Evolutionary conservation across 2,797 vertebrate genomes (phyloP).

Genomic region (Pitangus sulphuratus): DNA sequence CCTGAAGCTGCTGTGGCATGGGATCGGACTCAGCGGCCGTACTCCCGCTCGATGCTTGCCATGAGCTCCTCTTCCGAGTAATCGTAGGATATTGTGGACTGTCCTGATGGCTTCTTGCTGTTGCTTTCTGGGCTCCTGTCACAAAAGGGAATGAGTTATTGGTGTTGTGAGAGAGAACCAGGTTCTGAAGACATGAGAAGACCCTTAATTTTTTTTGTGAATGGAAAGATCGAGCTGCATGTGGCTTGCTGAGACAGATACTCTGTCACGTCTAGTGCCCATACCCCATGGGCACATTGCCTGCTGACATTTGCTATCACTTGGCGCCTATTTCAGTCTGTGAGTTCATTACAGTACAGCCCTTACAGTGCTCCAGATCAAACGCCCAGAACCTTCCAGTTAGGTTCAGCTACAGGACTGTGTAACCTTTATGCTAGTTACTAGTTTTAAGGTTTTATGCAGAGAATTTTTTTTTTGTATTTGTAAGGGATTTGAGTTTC

Average conservation of each 20-base stretch:
- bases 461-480: background rate
- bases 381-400: background rate
- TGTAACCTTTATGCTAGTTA: background rate
- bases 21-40: constrained; percentile 48
- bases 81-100: constrained; percentile 62
- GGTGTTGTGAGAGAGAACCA: background rate
- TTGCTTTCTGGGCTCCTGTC: constrained; percentile 35
- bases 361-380: background rate
- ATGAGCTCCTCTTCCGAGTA: constrained; percentile 80
- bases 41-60: constrained; percentile 80
- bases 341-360: background rate
- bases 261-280: background rate
- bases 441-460: background rate
- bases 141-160: background rate
- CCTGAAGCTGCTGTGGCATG: fast-evolving
- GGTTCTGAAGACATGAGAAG: background rate
- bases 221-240: background rate
- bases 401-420: background rate
- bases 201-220: background rate
- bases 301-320: background rate
- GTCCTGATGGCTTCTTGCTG: background rate
- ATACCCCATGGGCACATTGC: background rate
- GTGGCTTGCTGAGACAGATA: background rate
- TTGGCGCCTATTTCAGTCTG: background rate
- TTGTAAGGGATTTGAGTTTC: background rate